Evolutionary conservation across 2,797 vertebrate genomes (phyloP).

Genomic region (Ctenopoma multispine): DNA sequence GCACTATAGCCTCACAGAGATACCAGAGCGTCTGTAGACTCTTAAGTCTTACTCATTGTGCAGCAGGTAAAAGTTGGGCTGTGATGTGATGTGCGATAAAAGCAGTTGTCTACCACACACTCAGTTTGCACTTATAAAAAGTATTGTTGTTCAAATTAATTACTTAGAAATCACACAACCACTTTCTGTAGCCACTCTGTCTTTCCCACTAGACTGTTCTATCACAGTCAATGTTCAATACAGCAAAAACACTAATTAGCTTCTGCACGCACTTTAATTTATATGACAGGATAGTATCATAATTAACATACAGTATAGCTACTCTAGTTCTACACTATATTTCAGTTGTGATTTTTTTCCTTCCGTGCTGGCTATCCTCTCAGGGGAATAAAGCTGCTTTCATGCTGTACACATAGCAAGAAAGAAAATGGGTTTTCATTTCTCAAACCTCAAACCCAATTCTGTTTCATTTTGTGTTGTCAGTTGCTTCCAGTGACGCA

Average conservation of each 20-base stretch:
- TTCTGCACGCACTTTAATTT: background rate
- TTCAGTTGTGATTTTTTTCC: slow-evolving; percentile 11
- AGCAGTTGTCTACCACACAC: slow-evolving; percentile 9
- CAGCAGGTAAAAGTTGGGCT: slow-evolving; percentile 2
- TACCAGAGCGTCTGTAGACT: background rate
- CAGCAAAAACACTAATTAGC: slow-evolving; percentile 11
- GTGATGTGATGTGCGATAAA: slow-evolving; percentile 16
- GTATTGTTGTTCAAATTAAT: slow-evolving; percentile 12
- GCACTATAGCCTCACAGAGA: background rate
- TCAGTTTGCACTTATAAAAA: slow-evolving; percentile 15
- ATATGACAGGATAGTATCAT: slow-evolving; percentile 15
- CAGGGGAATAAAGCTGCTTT: background rate
- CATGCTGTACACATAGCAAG: slow-evolving; percentile 10
- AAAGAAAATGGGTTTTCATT: slow-evolving; percentile 18
- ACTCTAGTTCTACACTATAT: slow-evolving; percentile 11
- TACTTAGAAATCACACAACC: slow-evolving; percentile 12
- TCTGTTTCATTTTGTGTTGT: slow-evolving; percentile 15
- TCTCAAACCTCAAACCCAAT: slow-evolving; percentile 28
- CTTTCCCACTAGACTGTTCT: background rate
- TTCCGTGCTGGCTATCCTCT: background rate
- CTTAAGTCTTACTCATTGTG: slow-evolving; percentile 7
- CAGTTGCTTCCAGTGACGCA: slow-evolving; percentile 11
- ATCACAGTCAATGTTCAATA: slow-evolving; percentile 30
- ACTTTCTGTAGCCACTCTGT: background rate
- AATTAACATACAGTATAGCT: slow-evolving; percentile 1